Evolutionary conservation across 2,797 vertebrate species (phyloP).

Genomic region (Malacoctenus gilli): DNA sequence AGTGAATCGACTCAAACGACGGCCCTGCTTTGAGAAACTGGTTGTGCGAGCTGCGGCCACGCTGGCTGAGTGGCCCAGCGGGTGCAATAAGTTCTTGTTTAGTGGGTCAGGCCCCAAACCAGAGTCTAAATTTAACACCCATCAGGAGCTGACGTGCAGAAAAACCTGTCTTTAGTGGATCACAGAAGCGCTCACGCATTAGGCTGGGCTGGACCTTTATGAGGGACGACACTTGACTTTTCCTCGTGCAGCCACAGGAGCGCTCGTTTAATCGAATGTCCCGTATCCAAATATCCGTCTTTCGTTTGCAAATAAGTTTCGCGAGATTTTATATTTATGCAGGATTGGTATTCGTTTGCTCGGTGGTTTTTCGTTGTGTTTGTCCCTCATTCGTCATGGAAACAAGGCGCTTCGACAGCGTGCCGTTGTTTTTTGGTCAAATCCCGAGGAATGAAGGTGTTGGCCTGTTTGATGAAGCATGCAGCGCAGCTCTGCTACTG

Average conservation of each 20-base stretch:
- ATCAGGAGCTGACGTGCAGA: slow-evolving; percentile 9
- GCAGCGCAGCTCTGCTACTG: slow-evolving; percentile 36
- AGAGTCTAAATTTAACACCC: slow-evolving; percentile 27
- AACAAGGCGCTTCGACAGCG: too few relatives aligned
- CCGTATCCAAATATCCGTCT: too few relatives aligned
- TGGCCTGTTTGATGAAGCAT: slow-evolving; percentile 22
- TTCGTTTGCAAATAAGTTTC: too few relatives aligned
- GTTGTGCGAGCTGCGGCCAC: slow-evolving; percentile 10
- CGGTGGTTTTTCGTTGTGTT: too few relatives aligned
- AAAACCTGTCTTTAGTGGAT: slow-evolving; percentile 21
- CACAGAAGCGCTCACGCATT: slow-evolving; percentile 16
- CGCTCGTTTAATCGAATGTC: too few relatives aligned
- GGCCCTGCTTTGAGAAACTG: slow-evolving; percentile 1
- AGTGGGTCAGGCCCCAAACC: slow-evolving; percentile 10
- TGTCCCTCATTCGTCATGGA: too few relatives aligned
- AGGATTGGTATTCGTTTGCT: too few relatives aligned
- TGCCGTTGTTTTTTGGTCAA: too few relatives aligned
- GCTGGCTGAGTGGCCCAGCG: slow-evolving; percentile 3
- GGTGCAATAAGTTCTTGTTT: slow-evolving; percentile 23
- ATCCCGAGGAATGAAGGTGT: too few relatives aligned
- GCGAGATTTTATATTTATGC: too few relatives aligned
- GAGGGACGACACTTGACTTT: not conserved
- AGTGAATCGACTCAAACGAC: slow-evolving; percentile 8
- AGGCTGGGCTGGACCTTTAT: not conserved
- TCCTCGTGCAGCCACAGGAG: too few relatives aligned